phyloP scores from a whole-genome alignment of 2,888 invertebrate genomes.

The Periphyllus acericola region DNA sequence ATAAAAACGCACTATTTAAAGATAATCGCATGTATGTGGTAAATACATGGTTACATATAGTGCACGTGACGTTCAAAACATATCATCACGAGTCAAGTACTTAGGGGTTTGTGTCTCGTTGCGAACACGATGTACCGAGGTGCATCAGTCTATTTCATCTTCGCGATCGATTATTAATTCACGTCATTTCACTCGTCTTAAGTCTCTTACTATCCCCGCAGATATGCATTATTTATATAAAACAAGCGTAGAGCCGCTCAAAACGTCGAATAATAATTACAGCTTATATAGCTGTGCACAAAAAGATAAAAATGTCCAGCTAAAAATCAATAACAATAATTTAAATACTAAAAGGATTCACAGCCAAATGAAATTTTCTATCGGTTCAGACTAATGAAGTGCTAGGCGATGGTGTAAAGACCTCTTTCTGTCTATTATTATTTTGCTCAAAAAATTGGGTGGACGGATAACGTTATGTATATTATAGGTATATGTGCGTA shows the following conservation, averaged over 20 bases:
- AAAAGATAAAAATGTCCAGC: background rate
- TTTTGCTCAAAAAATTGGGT: no score
- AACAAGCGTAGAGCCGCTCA: background rate
- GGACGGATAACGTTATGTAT: no score
- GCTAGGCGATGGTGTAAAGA: slow-evolving; percentile 7
- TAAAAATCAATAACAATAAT: background rate
- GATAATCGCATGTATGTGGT: no score
- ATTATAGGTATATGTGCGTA: no score
- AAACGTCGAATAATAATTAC: background rate
- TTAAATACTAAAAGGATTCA: slow-evolving; percentile 24
- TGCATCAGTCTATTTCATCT: no score
- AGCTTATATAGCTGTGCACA: background rate
- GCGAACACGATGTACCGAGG: no score
- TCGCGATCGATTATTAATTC: background rate
- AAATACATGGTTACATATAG: no score
- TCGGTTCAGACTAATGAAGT: slow-evolving; percentile 10
- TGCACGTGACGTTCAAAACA: no score
- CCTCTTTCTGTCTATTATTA: background rate
- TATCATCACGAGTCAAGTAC: no score
- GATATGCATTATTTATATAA: background rate
- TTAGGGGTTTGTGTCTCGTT: no score
- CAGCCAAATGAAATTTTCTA: slow-evolving; percentile 18
- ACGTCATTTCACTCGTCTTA: background rate
- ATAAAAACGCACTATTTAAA: no score
- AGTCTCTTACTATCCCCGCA: background rate